A percentile compares a stretch with the other conserved stretches of the same genome.
phyloP scores from a whole-genome alignment of 2,797 vertebrate species.

The Lepidocolaptes lacrymiger region DNA sequence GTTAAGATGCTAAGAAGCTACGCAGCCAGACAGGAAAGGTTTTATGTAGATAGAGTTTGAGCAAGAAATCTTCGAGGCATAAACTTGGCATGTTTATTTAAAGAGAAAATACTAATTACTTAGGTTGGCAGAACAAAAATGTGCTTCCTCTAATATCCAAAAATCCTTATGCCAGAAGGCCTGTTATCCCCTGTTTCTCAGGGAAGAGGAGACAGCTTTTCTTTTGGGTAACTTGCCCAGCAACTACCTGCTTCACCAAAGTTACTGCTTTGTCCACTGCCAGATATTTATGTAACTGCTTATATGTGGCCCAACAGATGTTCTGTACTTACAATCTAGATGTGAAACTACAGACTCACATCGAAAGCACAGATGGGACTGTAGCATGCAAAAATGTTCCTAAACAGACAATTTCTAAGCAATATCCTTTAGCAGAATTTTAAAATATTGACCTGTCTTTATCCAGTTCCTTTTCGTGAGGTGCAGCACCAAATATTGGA shows the following conservation, averaged over 20 bases:
- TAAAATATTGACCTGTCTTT: neutral
- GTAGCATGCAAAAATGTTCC: neutral
- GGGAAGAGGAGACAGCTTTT: neutral
- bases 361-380: neutral
- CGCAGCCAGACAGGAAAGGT: neutral
- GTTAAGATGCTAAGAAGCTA: neutral
- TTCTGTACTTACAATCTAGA: neutral
- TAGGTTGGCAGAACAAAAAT: neutral
- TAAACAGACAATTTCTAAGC: neutral
- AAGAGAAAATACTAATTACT: slow-evolving; percentile 16
- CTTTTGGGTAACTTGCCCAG: neutral
- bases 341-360: neutral
- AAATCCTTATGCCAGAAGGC: neutral
- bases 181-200: neutral
- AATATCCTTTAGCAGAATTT: neutral
- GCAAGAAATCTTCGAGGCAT: neutral
- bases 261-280: neutral
- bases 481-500: neutral
- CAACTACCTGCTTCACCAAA: slow-evolving; percentile 8
- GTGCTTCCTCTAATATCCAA: neutral
- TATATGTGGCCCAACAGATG: neutral
- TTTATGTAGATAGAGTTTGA: neutral
- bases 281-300: neutral
- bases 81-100: neutral
- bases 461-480: neutral